Conservation (phyloP, 2,888 invertebrate genomes). For the Amblyteles armatorius region DNA sequence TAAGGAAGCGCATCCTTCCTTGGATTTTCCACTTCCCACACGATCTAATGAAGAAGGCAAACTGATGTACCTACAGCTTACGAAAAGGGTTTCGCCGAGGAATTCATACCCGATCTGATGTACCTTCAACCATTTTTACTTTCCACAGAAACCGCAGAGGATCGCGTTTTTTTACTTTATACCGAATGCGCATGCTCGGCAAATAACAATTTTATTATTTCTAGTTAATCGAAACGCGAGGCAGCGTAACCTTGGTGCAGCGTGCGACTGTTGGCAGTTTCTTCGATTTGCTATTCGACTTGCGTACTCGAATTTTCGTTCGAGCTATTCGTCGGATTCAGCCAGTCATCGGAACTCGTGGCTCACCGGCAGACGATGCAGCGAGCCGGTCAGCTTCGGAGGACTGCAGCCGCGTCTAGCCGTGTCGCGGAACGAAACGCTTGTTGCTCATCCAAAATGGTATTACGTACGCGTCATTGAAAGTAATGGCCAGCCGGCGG, state of each 20-base stretch:
- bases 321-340: too few relatives aligned
- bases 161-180: neutral
- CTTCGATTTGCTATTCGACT: constrained; percentile 24
- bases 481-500: constrained; percentile 69
- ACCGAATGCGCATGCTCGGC: neutral
- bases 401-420: neutral
- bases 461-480: constrained; percentile 44
- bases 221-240: constrained; percentile 35
- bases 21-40: constrained; percentile 4
- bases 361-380: neutral
- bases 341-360: neutral
- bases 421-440: neutral
- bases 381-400: neutral
- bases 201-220: constrained; percentile 41
- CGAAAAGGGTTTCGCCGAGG: too few relatives aligned
- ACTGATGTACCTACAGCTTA: neutral
- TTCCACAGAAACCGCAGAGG: too few relatives aligned
- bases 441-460: constrained; percentile 20
- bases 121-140: too few relatives aligned
- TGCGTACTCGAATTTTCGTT: too few relatives aligned
- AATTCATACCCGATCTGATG: too few relatives aligned
- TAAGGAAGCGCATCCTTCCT: neutral
- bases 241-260: constrained; percentile 3
- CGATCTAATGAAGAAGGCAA: constrained; percentile 12
- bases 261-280: constrained; percentile 20